Evolutionary conservation across 2,797 vertebrate species (phyloP).

Genomic region (Acanthis flammea): DNA sequence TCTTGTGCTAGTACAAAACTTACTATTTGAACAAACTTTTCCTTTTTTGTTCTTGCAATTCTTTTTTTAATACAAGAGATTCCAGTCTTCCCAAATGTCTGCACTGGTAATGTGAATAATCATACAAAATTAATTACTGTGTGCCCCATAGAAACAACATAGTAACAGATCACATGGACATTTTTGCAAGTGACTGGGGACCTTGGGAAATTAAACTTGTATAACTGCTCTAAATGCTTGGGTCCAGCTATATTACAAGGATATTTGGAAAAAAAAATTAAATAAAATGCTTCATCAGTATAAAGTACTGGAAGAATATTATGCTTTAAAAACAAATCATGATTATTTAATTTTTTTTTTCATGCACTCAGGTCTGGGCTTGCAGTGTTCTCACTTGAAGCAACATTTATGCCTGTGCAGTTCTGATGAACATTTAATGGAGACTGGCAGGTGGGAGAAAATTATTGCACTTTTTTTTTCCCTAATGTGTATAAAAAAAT

Average conservation of each 20-base stretch:
- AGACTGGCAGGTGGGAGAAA: rapidly evolving
- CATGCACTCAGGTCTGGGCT: not conserved
- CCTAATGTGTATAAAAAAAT: not conserved
- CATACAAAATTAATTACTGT: not conserved
- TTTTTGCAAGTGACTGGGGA: not conserved
- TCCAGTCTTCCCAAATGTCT: not conserved
- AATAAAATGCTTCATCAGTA: not conserved
- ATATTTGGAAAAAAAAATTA: not conserved
- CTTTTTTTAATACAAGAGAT: not conserved
- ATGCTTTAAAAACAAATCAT: not conserved
- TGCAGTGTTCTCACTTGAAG: not conserved
- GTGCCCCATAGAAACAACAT: not conserved
- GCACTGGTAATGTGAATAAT: not conserved
- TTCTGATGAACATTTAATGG: not conserved
- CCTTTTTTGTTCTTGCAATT: not conserved
- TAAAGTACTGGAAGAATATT: not conserved
- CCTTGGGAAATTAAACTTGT: not conserved
- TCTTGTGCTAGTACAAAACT: not conserved
- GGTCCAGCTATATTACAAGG: not conserved
- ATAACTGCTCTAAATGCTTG: not conserved
- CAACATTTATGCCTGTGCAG: not conserved
- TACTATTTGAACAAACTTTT: not conserved
- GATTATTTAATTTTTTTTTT: not conserved
- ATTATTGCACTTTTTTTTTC: not conserved
- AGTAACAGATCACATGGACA: not conserved